phyloP scores from a whole-genome alignment of 2,113 vertebrate species.

The Megaceryle maxima region DNA sequence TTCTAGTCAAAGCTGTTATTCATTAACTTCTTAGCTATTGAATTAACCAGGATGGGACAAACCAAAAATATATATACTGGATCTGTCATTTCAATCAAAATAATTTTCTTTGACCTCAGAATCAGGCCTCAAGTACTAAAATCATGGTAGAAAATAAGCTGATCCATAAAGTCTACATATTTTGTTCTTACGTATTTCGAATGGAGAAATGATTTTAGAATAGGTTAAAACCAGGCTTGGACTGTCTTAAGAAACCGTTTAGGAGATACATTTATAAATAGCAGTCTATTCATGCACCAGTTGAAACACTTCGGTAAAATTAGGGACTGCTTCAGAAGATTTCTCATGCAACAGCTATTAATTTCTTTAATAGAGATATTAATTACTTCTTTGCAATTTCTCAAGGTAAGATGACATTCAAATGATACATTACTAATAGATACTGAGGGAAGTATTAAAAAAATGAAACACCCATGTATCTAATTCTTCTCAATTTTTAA shows the following conservation, averaged over 20 bases:
- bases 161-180: neutral
- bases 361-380: conserved; percentile 45
- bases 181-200: neutral
- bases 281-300: neutral
- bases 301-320: neutral
- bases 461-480: neutral
- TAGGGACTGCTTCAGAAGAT: neutral
- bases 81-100: conserved; percentile 16
- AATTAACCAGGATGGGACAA: conserved; percentile 29
- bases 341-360: neutral
- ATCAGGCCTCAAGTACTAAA: neutral
- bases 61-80: conserved; percentile 21
- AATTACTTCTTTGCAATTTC: conserved; percentile 28
- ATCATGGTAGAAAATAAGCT: neutral
- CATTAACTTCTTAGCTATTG: conserved; percentile 35
- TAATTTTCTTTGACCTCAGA: neutral
- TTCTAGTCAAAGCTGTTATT: conserved; percentile 54
- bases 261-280: neutral
- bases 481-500: neutral
- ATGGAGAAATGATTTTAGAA: neutral
- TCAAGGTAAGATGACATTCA: neutral
- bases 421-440: conserved; percentile 14
- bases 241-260: neutral
- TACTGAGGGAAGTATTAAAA: neutral
- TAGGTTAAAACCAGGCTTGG: neutral